A percentile compares a stretch with the other conserved stretches of the same genome.
These are phyloP conservation scores for Lasioglossum zephyrum DNA, from an alignment of 2,888 invertebrate genomes.

Conservation along the genomic window DNA sequence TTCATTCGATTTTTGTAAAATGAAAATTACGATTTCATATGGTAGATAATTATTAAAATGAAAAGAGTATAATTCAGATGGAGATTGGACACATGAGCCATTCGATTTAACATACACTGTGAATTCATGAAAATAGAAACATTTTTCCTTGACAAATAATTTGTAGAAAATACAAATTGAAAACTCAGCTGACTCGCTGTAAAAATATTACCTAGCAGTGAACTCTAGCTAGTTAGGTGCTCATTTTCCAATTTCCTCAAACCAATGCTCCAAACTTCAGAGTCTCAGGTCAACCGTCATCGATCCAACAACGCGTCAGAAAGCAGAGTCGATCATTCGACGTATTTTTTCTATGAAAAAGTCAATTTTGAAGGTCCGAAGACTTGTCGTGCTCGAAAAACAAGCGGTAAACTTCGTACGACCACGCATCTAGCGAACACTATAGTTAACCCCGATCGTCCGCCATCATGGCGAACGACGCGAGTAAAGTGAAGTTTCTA, in stretches of 20 bases:
- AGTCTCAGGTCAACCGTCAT: background rate
- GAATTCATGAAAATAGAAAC: background rate
- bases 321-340: background rate
- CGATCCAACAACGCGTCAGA: background rate
- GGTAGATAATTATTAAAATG: background rate
- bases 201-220: background rate
- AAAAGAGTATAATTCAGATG: background rate
- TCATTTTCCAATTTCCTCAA: background rate
- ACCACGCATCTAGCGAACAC: slow-evolving; percentile 55
- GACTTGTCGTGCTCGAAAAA: background rate
- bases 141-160: background rate
- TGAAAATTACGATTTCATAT: background rate
- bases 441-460: slow-evolving; percentile 51
- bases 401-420: slow-evolving; percentile 44
- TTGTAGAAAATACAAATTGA: background rate
- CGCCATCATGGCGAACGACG: slow-evolving; percentile 18
- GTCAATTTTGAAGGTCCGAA: background rate
- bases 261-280: background rate
- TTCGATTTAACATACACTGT: background rate
- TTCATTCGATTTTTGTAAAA: background rate
- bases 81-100: background rate
- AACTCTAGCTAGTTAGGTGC: background rate
- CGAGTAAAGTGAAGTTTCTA: slow-evolving; percentile 61
- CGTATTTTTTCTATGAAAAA: slow-evolving; percentile 14
- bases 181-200: background rate